These are phyloP conservation scores for Neoitamus cyanurus DNA, from an alignment of 2,888 invertebrate genomes.

Conservation along the genomic window DNA sequence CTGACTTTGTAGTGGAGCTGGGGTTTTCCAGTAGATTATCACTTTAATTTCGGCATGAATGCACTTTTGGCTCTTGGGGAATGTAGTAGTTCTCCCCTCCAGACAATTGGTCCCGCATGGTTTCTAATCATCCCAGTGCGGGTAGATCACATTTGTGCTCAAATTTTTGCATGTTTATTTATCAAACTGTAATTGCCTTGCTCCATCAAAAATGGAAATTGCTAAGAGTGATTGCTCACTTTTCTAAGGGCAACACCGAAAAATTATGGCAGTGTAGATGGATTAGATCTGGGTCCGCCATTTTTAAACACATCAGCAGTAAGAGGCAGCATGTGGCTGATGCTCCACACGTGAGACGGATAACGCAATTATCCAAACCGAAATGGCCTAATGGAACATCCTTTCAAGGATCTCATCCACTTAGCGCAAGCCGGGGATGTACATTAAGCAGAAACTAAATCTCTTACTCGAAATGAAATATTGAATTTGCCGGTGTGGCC, in stretches of 20 bases:
- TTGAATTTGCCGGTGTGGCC: neutral
- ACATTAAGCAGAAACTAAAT: neutral
- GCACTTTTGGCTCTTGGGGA: slow-evolving; percentile 13
- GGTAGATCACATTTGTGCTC: neutral
- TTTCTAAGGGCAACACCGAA: neutral
- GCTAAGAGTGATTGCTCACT: neutral
- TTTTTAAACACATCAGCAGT: neutral
- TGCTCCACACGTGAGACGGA: neutral
- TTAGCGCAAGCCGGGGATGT: neutral
- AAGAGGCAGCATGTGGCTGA: neutral
- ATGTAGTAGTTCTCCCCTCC: neutral
- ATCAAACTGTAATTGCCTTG: neutral
- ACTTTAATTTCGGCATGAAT: slow-evolving; percentile 15
- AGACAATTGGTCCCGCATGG: slow-evolving; percentile 4
- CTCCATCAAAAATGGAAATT: neutral
- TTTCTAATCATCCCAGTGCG: neutral
- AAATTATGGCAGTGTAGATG: neutral
- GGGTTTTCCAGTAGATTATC: neutral
- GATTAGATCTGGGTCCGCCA: neutral
- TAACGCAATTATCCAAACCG: neutral
- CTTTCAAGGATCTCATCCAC: neutral
- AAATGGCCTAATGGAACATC: neutral
- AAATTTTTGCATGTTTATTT: slow-evolving; percentile 3
- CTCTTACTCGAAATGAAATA: neutral
- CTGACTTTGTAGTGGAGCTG: neutral